Percentiles rank a stretch among this genome's conserved stretches.
Evolutionary conservation across 92 coral and sea anemone genomes (phyloP).

Genomic region (Anthopleura xanthogrammica): DNA sequence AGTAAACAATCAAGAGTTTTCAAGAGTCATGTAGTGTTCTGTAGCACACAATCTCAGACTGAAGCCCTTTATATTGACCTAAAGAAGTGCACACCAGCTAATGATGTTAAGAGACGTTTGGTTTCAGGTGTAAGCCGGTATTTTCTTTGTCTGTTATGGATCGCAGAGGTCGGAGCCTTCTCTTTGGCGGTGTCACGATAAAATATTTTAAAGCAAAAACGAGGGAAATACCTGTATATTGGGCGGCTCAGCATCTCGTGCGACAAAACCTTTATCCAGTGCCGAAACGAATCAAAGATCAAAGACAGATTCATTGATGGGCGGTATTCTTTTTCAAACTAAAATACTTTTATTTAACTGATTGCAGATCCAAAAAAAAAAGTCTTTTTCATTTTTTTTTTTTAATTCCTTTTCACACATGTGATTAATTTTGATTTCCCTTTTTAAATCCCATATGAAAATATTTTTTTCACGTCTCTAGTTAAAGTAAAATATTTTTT

Average conservation of each 20-base stretch:
- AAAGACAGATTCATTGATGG: background rate
- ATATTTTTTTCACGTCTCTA: too few relatives aligned
- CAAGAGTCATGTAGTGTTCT: background rate
- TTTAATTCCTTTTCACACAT: background rate
- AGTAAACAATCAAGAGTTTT: background rate
- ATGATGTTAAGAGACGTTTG: slow-evolving; percentile 21
- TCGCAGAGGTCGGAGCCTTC: slow-evolving; percentile 10
- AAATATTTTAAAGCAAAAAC: background rate
- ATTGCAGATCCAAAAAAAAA: too few relatives aligned
- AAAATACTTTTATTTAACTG: background rate
- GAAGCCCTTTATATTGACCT: slow-evolving; percentile 17
- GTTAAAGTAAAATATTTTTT: too few relatives aligned
- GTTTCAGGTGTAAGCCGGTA: slow-evolving; percentile 6
- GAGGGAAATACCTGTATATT: background rate
- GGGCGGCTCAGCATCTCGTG: slow-evolving; percentile 1
- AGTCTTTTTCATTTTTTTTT: too few relatives aligned
- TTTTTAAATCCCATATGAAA: background rate
- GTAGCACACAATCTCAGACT: background rate
- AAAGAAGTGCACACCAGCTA: slow-evolving; percentile 14
- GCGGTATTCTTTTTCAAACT: background rate
- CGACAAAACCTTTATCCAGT: background rate
- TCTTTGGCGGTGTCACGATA: slow-evolving; percentile 15
- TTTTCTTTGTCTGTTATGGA: background rate
- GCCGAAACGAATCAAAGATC: slow-evolving; percentile 2
- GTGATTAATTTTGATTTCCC: background rate